phyloP scores from a whole-genome alignment of 1,140 invertebrate genomes.

The Drosophila ananassae region DNA sequence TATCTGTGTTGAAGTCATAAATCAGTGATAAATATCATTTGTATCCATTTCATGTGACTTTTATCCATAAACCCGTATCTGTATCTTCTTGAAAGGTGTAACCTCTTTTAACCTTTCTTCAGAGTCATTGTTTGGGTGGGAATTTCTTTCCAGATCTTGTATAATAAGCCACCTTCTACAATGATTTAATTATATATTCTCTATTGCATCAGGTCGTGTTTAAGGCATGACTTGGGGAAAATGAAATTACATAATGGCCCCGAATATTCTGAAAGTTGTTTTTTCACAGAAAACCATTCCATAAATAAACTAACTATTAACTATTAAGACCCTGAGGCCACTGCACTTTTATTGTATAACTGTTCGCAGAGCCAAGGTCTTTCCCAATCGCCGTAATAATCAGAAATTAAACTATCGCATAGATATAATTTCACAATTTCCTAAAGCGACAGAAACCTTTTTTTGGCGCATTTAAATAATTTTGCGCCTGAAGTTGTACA shows the following conservation, averaged over 20 bases:
- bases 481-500: slow-evolving; percentile 68
- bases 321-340: slow-evolving; percentile 24
- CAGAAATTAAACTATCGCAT: slow-evolving; percentile 40
- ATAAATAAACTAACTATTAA: slow-evolving; percentile 3
- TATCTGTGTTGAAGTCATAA: slow-evolving; percentile 41
- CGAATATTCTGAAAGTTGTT: slow-evolving; percentile 11
- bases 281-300: not conserved
- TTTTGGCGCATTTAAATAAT: slow-evolving; percentile 70
- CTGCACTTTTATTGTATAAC: slow-evolving; percentile 67
- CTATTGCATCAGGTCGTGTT: not conserved
- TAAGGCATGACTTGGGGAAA: slow-evolving; percentile 18
- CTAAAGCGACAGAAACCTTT: slow-evolving; percentile 46
- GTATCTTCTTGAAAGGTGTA: slow-evolving; percentile 16
- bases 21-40: not conserved
- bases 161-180: slow-evolving; percentile 11
- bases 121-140: slow-evolving; percentile 23
- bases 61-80: slow-evolving; percentile 1
- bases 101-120: not conserved
- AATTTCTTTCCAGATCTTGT: slow-evolving; percentile 4
- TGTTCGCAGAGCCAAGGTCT: slow-evolving; percentile 58
- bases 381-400: slow-evolving; percentile 35
- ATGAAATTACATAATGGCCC: slow-evolving; percentile 1
- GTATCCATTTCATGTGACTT: slow-evolving; percentile 1
- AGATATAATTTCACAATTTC: slow-evolving; percentile 63
- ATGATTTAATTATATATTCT: slow-evolving; percentile 12